phyloP scores from a whole-genome alignment of 2,888 invertebrate species.

The Copidosoma aretas region DNA sequence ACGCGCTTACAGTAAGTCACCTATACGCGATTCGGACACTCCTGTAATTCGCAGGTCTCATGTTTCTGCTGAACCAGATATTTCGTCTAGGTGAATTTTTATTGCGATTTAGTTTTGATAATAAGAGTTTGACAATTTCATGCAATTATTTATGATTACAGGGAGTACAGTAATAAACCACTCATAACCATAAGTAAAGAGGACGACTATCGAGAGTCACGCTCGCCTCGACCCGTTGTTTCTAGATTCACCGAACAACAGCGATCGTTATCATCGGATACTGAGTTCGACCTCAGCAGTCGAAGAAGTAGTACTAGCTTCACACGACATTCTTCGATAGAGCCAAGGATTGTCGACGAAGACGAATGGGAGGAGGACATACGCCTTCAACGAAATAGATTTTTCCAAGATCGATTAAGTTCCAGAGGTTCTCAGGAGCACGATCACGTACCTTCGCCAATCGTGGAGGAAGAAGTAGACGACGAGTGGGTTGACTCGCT shows the following conservation, averaged over 20 bases:
- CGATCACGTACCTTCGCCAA: constrained; percentile 28
- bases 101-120: no score
- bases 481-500: constrained; percentile 48
- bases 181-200: constrained; percentile 41
- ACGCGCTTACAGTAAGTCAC: constrained; percentile 28
- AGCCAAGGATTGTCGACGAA: constrained; percentile 52
- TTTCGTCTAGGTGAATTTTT: constrained; percentile 13
- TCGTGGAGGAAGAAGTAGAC: constrained; percentile 44
- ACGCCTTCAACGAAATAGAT: constrained; percentile 49
- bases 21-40: constrained; percentile 31
- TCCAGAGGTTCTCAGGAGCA: constrained; percentile 42
- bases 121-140: no score
- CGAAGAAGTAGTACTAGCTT: constrained; percentile 26
- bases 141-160: constrained; percentile 8
- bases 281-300: constrained; percentile 49
- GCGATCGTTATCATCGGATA: constrained; percentile 51
- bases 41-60: constrained; percentile 29
- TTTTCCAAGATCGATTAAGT: constrained; percentile 23
- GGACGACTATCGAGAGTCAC: constrained; percentile 44
- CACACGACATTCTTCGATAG: constrained; percentile 26
- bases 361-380: constrained; percentile 58
- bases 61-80: constrained; percentile 19
- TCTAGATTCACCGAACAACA: constrained; percentile 45
- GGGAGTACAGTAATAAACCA: constrained; percentile 43
- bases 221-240: constrained; percentile 43